Percentiles rank a stretch among this genome's conserved stretches.
These are phyloP conservation scores for Streblospio benedicti DNA, from an alignment of 1,140 invertebrate genomes.

Conservation along the genomic window DNA sequence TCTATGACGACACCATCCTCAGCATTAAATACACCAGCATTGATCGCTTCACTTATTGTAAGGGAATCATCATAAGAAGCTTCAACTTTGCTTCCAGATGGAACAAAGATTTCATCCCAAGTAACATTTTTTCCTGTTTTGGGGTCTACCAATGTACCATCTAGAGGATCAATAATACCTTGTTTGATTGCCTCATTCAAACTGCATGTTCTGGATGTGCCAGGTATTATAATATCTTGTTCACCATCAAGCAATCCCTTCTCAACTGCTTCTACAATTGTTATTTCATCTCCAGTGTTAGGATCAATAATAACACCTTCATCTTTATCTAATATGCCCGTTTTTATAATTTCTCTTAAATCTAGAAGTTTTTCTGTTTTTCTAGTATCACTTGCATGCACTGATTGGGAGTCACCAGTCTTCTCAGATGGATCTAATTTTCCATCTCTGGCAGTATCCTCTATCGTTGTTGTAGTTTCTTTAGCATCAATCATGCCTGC, in stretches of 20 bases:
- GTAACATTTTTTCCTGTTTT: slow-evolving; percentile 24
- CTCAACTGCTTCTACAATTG: slow-evolving; percentile 64
- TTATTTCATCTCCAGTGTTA: slow-evolving; percentile 63
- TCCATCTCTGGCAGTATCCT: slow-evolving; percentile 72
- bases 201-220: slow-evolving; percentile 62
- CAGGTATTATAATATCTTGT: slow-evolving; percentile 61
- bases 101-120: no score
- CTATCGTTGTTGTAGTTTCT: slow-evolving; percentile 53
- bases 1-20: slow-evolving; percentile 61
- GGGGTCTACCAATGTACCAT: slow-evolving; percentile 5
- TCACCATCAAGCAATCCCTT: slow-evolving; percentile 60
- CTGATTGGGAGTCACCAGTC: no score
- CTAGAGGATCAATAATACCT: slow-evolving; percentile 60
- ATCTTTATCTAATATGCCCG: slow-evolving; percentile 68
- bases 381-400: no score
- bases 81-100: no score
- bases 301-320: slow-evolving; percentile 70
- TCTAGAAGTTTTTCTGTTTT: no score
- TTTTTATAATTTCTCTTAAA: no score
- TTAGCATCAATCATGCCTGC: slow-evolving; percentile 32
- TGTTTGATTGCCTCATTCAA: slow-evolving; percentile 65
- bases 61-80: no score
- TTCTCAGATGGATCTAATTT: slow-evolving; percentile 69
- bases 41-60: no score
- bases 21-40: no score